Evolutionary conservation across 2,888 invertebrate genomes (phyloP), one percentile per base, ranked within the genome.

Genomic region (Eretmocerus hayati): DNA sequence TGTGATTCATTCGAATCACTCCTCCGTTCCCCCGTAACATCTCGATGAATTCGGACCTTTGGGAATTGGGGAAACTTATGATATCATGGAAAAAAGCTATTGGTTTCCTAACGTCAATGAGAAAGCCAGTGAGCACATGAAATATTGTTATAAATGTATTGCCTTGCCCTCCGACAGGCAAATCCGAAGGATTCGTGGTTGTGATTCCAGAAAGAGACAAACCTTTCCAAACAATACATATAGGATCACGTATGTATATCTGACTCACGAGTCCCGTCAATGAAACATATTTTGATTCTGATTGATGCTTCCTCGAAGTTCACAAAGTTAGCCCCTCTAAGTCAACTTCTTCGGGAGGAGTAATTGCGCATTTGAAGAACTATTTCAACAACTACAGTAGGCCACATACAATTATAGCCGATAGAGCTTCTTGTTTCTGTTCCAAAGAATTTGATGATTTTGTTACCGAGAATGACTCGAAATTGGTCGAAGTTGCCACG

Each of bases 401-500:
- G 15, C 55, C 55, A 8, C 46, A 48, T 23, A 16, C 8, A n/a
- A 38, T 56, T 9, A 33, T 54, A 6, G 46, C 52, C n/a, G n/a
- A n/a, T n/a, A n/a, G n/a, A n/a, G n/a, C n/a, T n/a, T n/a, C n/a
- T n/a, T n/a, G n/a, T n/a, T 1, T n/a, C n/a, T n/a, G n/a, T n/a
- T n/a, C n/a, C n/a, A n/a, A n/a, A n/a, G n/a, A n/a, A n/a, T n/a
- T n/a, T n/a, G n/a, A n/a, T n/a, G n/a, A n/a, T n/a, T n/a, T n/a
- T n/a, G n/a, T n/a, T n/a, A n/a, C n/a, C n/a, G 55, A 58, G 37
- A 22, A 54, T 21, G 58, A 56, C 8, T 33, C 43, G 11, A 42
- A 44, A 22, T 58, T 58, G n/a, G n/a, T n/a, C n/a, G n/a, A n/a
- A 21, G 37, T 50, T 9, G 52, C 58, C 18, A 57, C 57, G n/a